Percentiles rank a stretch among this genome's conserved stretches.
These are phyloP conservation scores for Pseudomyrmex sp. DNA, from an alignment of 1,140 invertebrate species.

Conservation along the genomic window DNA sequence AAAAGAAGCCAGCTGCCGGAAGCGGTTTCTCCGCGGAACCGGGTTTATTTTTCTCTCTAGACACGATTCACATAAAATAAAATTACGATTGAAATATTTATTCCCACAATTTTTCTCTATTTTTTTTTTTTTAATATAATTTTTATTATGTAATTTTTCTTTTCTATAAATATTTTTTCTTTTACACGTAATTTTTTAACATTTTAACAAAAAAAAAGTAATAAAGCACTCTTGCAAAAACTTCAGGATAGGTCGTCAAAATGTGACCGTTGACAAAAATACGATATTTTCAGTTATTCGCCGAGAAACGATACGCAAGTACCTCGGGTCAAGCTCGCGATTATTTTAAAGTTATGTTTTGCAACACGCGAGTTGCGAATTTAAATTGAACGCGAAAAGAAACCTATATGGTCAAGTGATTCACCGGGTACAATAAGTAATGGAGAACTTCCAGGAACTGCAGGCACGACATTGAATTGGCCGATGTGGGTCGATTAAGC, in stretches of 20 bases:
- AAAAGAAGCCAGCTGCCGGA: slow-evolving; percentile 61
- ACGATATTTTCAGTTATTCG: neutral
- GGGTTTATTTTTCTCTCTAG: slow-evolving; percentile 11
- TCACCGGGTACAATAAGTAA: slow-evolving; percentile 6
- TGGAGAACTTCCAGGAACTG: neutral
- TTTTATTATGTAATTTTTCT: neutral
- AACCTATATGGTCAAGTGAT: slow-evolving; percentile 8
- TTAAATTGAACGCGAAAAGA: slow-evolving; percentile 16
- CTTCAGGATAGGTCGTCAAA: neutral
- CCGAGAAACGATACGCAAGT: neutral
- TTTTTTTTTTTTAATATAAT: neutral
- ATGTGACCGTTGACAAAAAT: neutral
- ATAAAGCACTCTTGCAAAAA: too few species aligned
- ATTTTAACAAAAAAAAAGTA: too few species aligned
- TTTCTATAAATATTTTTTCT: too few species aligned
- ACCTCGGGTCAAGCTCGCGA: neutral
- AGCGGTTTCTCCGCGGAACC: neutral
- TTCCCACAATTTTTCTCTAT: neutral
- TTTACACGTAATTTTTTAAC: too few species aligned
- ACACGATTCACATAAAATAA: slow-evolving; percentile 10
- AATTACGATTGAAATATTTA: neutral
- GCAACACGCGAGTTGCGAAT: neutral
- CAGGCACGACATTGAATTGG: slow-evolving; percentile 3
- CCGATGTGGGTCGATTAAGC: slow-evolving; percentile 28
- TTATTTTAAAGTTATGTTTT: neutral